Evolutionary conservation across 2,888 invertebrate species (phyloP).

Genomic region (Heliothis peltigera): DNA sequence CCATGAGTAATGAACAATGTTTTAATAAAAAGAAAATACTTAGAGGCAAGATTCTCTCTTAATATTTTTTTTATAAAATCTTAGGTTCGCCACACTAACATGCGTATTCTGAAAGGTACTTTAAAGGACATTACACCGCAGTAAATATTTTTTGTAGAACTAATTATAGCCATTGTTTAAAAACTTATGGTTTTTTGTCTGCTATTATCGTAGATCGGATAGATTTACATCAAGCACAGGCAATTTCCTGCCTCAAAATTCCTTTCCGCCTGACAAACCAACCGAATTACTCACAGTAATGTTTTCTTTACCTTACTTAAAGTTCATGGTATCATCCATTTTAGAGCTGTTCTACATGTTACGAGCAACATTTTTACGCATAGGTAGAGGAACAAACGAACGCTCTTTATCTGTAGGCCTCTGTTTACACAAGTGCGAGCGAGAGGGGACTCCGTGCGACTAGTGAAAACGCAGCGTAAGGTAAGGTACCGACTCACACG

Average conservation of each 20-base stretch:
- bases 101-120: conserved; percentile 14
- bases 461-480: conserved; percentile 77
- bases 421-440: conserved; percentile 67
- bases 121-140: conserved; percentile 58
- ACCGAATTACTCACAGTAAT: conserved; percentile 60
- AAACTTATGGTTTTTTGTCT: conserved; percentile 63
- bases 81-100: conserved; percentile 25
- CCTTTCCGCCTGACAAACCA: conserved; percentile 63
- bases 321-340: conserved; percentile 63
- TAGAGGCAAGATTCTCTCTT: conserved; percentile 29
- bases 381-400: conserved; percentile 62
- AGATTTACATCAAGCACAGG: conserved; percentile 63
- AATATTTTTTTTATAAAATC: conserved; percentile 27
- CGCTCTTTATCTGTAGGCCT: conserved; percentile 65
- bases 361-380: conserved; percentile 62
- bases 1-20: conserved; percentile 43
- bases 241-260: conserved; percentile 71
- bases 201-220: conserved; percentile 66
- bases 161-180: conserved; percentile 67
- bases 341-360: conserved; percentile 65
- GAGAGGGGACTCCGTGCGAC: conserved; percentile 65
- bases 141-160: conserved; percentile 47
- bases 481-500: conserved; percentile 79
- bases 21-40: conserved; percentile 41
- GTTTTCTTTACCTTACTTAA: conserved; percentile 64